A percentile compares a stretch with the other conserved stretches of the same genome.
Conservation (phyloP, 2,888 invertebrate species). For the Rhagonycha fulva region DNA sequence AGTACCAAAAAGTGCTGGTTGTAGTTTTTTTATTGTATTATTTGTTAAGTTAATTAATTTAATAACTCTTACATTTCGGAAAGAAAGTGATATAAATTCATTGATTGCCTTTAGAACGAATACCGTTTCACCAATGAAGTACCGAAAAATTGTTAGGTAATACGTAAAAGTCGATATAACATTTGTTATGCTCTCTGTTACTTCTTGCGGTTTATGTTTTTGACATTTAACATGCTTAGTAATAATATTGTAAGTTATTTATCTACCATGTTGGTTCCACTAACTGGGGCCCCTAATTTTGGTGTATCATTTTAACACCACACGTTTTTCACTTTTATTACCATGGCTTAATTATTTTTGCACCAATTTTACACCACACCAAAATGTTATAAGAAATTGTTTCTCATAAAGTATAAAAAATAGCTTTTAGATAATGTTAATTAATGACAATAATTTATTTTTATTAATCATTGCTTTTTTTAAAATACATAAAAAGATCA, state of each 20-base stretch:
- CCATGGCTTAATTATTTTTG: background rate
- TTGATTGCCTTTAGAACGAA: conserved; percentile 12
- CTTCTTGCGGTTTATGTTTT: background rate
- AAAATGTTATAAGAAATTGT: background rate
- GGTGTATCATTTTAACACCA: background rate
- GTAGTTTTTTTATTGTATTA: conserved; percentile 12
- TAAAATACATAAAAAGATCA: conserved; percentile 2
- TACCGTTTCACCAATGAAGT: conserved; percentile 2
- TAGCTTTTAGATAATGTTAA: background rate
- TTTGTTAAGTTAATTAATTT: conserved; percentile 6
- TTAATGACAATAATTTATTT: background rate
- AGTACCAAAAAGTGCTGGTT: conserved; percentile 19
- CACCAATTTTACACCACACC: background rate
- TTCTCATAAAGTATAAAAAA: background rate
- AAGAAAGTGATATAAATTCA: conserved; percentile 15
- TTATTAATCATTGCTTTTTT: conserved; percentile 3
- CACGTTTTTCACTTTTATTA: background rate
- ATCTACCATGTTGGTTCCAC: background rate
- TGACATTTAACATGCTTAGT: background rate
- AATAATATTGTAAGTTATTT: background rate
- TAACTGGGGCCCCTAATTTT: background rate
- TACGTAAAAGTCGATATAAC: background rate
- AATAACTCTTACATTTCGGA: conserved; percentile 3
- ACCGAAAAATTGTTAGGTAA: conserved; percentile 9
- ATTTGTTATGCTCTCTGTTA: conserved; percentile 9